phyloP scores from a whole-genome alignment of 2,888 invertebrate genomes.

The Eilema sororculum region DNA sequence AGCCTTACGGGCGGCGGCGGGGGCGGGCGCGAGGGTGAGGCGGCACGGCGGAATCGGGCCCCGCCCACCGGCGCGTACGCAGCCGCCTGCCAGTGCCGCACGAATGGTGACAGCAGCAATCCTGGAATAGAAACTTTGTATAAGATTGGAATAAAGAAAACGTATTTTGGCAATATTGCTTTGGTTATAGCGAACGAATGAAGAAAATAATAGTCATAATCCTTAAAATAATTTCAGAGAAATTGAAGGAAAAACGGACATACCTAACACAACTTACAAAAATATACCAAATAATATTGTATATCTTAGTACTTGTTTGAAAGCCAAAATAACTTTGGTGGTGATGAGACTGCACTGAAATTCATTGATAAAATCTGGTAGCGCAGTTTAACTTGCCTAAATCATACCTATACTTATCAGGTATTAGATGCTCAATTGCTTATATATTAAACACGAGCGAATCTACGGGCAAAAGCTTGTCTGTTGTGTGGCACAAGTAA shows the following conservation, averaged over 20 bases:
- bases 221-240: no score
- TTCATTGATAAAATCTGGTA: no score
- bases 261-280: no score
- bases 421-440: no score
- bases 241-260: no score
- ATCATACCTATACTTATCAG: no score
- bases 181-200: not conserved
- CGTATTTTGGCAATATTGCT: not conserved
- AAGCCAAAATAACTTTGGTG: no score
- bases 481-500: not conserved
- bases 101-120: slow-evolving; percentile 91
- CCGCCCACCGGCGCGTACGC: slow-evolving; percentile 91
- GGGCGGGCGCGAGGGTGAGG: slow-evolving; percentile 65
- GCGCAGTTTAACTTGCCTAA: no score
- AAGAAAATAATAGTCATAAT: no score
- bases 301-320: no score
- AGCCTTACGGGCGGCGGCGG: slow-evolving; percentile 83
- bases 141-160: not conserved
- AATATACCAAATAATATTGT: no score
- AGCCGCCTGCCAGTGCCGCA: slow-evolving; percentile 93
- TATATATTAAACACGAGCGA: not conserved
- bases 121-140: slow-evolving; percentile 76
- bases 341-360: no score
- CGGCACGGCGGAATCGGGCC: slow-evolving; percentile 85
- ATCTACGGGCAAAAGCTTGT: not conserved